Evolutionary conservation across 2,888 invertebrate genomes (phyloP).

Genomic region (Autographa gamma): DNA sequence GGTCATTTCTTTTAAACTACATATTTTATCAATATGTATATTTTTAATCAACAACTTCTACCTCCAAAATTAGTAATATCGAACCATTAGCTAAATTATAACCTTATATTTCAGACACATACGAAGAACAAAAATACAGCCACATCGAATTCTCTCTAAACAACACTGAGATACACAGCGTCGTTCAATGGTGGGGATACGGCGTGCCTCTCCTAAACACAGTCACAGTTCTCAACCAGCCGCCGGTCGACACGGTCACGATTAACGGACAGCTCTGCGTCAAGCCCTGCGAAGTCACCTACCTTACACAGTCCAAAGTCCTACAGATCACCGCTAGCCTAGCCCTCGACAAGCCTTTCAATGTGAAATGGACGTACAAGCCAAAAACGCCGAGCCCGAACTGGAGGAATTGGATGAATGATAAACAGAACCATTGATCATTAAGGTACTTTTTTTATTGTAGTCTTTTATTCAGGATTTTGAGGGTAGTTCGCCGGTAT

Average conservation of each 20-base stretch:
- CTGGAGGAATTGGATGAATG: constrained; percentile 50
- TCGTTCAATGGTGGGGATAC: constrained; percentile 83
- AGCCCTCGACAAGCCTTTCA: constrained; percentile 76
- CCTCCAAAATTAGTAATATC: background rate
- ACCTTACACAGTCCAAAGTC: constrained; percentile 65
- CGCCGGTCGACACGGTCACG: constrained; percentile 67
- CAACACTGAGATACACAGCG: constrained; percentile 70
- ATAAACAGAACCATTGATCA: constrained; percentile 29
- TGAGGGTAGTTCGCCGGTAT: background rate
- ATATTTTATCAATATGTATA: too few species aligned
- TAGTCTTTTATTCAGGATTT: constrained; percentile 5
- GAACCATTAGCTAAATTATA: background rate
- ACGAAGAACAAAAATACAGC: constrained; percentile 89
- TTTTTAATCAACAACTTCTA: too few species aligned
- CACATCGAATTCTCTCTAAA: constrained; percentile 83
- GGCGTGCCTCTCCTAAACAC: constrained; percentile 80
- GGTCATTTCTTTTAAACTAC: too few species aligned
- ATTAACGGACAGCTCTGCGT: constrained; percentile 71
- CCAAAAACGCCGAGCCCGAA: constrained; percentile 43
- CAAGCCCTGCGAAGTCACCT: constrained; percentile 70
- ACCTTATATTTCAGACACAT: constrained; percentile 84
- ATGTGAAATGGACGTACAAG: constrained; percentile 74
- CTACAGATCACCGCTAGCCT: constrained; percentile 74
- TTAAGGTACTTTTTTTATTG: constrained; percentile 13
- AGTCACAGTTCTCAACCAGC: constrained; percentile 71